phyloP scores from a whole-genome alignment of 2,888 invertebrate genomes.

The Trichopria drosophilae region DNA sequence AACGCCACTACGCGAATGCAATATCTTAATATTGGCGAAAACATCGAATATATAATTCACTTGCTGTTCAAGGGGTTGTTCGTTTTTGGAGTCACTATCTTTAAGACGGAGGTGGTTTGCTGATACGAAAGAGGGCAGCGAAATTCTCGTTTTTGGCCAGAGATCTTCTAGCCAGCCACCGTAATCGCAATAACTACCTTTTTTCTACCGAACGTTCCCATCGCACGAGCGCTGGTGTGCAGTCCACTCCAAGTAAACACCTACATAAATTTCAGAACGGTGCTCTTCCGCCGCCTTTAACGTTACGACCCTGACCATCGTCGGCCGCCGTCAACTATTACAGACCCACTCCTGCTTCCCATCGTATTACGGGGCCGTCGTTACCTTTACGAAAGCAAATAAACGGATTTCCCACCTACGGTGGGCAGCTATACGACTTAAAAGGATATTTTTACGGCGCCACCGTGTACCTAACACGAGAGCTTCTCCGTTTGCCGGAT shows the following conservation, averaged over 20 bases:
- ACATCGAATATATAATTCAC: too few relatives aligned
- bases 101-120: too few relatives aligned
- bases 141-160: conserved; percentile 30
- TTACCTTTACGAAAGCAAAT: conserved; percentile 30
- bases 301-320: conserved; percentile 38
- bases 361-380: conserved; percentile 17
- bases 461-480: too few relatives aligned
- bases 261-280: conserved; percentile 48
- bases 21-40: too few relatives aligned
- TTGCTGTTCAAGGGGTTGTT: too few relatives aligned
- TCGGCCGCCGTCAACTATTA: conserved; percentile 40
- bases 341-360: conserved; percentile 20
- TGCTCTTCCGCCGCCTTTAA: conserved; percentile 27
- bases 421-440: too few relatives aligned
- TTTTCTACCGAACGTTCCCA: conserved; percentile 16
- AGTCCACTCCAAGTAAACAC: conserved; percentile 47
- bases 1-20: too few relatives aligned
- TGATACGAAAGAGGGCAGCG: conserved; percentile 5
- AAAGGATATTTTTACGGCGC: too few relatives aligned
- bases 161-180: conserved; percentile 23
- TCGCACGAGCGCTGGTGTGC: conserved; percentile 27
- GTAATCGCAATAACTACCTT: conserved; percentile 49
- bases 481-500: too few relatives aligned
- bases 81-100: too few relatives aligned
- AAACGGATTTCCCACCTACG: conserved; percentile 28